A percentile compares a stretch with the other conserved stretches of the same genome.
Conservation (phyloP, 1,140 invertebrate species). For the Heterodera carotae region DNA sequence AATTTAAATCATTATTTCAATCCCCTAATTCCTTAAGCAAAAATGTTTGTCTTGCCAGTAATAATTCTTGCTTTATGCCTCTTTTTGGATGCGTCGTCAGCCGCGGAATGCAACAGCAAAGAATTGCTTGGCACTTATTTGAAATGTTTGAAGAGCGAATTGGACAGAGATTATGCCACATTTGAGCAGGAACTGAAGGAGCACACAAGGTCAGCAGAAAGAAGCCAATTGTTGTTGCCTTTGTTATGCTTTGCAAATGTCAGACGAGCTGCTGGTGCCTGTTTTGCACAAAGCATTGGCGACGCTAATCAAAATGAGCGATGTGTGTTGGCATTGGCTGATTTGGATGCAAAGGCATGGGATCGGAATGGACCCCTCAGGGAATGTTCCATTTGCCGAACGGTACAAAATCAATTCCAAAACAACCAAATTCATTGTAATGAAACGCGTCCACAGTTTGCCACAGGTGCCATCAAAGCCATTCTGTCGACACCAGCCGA, state of each 20-base stretch:
- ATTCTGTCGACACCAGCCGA: slow-evolving; percentile 61
- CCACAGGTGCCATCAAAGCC: slow-evolving; percentile 64
- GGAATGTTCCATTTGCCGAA: slow-evolving; percentile 63
- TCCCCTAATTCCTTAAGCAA: no score
- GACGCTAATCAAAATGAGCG: slow-evolving; percentile 64
- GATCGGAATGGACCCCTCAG: slow-evolving; percentile 55
- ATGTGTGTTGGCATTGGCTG: slow-evolving; percentile 58
- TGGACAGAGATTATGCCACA: slow-evolving; percentile 56
- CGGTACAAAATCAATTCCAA: no score
- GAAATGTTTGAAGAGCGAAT: slow-evolving; percentile 55
- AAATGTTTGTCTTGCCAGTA: no score
- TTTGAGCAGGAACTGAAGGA: slow-evolving; percentile 60
- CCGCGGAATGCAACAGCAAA: slow-evolving; percentile 39
- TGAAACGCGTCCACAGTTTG: slow-evolving; percentile 52
- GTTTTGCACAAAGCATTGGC: slow-evolving; percentile 60
- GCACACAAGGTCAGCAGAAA: slow-evolving; percentile 48
- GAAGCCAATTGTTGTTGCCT: neutral
- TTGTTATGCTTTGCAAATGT: neutral
- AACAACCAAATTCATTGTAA: no score
- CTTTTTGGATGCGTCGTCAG: neutral
- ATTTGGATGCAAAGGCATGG: slow-evolving; percentile 60
- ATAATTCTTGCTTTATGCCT: no score
- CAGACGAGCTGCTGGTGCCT: slow-evolving; percentile 58
- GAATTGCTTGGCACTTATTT: slow-evolving; percentile 58
- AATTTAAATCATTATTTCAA: no score